A percentile compares a stretch with the other conserved stretches of the same genome.
Evolutionary conservation across 2,888 invertebrate genomes (phyloP).

Genomic region (Pharmacophagus antenor): DNA sequence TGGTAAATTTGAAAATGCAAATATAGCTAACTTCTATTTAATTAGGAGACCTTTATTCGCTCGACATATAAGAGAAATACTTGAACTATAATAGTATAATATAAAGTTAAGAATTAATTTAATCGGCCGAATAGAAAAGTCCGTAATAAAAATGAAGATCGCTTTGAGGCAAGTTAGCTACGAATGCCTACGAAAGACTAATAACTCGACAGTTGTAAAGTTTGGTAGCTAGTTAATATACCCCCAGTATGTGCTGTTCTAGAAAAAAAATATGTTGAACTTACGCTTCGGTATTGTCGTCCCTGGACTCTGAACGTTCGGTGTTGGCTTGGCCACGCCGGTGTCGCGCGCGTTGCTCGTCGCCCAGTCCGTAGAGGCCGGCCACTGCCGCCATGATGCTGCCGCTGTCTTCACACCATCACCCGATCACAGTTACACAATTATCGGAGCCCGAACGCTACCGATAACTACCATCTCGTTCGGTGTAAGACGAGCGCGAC

Average conservation of each 20-base stretch:
- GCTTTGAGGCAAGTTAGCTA: slow-evolving; percentile 9
- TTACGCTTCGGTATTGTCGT: slow-evolving; percentile 82
- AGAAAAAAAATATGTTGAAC: slow-evolving; percentile 42
- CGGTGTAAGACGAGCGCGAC: slow-evolving; percentile 21
- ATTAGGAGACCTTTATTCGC: too few species aligned
- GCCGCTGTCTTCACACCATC: slow-evolving; percentile 46
- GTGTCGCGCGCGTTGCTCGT: slow-evolving; percentile 83
- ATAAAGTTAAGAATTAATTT: slow-evolving; percentile 1
- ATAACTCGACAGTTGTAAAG: slow-evolving; percentile 17
- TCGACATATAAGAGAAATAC: too few species aligned
- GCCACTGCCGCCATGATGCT: slow-evolving; percentile 87
- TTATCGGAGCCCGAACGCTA: slow-evolving; percentile 38
- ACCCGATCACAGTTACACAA: slow-evolving; percentile 47
- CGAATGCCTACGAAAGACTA: slow-evolving; percentile 16
- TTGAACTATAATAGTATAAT: background rate
- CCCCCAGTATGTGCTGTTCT: background rate
- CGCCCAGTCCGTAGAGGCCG: slow-evolving; percentile 89
- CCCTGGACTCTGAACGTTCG: slow-evolving; percentile 84
- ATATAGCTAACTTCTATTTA: too few species aligned
- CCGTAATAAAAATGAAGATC: slow-evolving; percentile 13
- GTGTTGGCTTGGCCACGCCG: slow-evolving; percentile 80
- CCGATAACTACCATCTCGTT: slow-evolving; percentile 20
- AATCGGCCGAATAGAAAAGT: slow-evolving; percentile 6
- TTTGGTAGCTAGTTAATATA: slow-evolving; percentile 13
- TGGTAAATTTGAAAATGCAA: too few species aligned